Evolutionary conservation across 2,797 vertebrate species (phyloP).

Genomic region (Tympanoctomys barrerae): DNA sequence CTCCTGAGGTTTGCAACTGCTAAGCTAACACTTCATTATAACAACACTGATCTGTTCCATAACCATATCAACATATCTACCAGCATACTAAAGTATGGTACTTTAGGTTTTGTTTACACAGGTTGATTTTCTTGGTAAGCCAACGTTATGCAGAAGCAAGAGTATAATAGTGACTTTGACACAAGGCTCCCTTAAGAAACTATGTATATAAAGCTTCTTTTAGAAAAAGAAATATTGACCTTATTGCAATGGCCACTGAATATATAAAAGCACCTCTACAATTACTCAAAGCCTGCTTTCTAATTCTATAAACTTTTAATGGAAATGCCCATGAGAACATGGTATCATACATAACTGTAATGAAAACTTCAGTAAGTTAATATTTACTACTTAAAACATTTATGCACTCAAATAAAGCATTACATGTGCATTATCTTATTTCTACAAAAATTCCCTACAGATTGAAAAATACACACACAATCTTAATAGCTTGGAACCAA

Average conservation of each 20-base stretch:
- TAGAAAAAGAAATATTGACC: background rate
- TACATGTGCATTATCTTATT: conserved; percentile 10
- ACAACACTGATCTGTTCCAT: conserved; percentile 1
- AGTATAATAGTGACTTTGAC: conserved; percentile 8
- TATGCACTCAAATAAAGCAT: background rate
- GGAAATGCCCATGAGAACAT: background rate
- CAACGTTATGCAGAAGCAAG: background rate
- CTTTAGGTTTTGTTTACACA: background rate
- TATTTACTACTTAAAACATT: conserved; percentile 18
- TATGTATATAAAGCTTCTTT: conserved; percentile 34
- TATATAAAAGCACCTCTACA: background rate
- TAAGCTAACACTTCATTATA: background rate
- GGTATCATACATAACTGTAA: background rate
- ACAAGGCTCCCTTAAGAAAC: conserved; percentile 20
- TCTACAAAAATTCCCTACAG: background rate
- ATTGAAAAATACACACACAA: conserved; percentile 14
- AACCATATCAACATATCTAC: background rate
- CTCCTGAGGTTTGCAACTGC: conserved; percentile 6
- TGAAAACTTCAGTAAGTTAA: background rate
- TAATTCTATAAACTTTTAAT: background rate
- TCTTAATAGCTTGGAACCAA: conserved; percentile 28
- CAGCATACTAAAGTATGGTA: background rate
- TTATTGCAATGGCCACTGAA: background rate
- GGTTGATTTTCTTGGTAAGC: background rate
- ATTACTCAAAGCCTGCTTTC: conserved; percentile 22